Conservation (phyloP, 2,888 invertebrate species). For the Rhorus exstirpatorius region DNA sequence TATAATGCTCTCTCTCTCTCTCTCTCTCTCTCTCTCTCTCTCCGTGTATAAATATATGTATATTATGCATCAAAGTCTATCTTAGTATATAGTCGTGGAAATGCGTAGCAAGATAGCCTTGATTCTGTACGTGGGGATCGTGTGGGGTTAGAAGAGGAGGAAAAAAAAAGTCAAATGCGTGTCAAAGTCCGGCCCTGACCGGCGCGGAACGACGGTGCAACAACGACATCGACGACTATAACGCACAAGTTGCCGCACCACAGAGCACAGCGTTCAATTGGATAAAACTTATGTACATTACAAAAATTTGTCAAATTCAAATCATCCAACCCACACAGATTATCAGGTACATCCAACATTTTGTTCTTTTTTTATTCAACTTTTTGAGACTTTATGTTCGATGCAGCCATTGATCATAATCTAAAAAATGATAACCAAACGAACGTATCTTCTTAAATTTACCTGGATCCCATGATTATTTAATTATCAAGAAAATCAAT, state of each 20-base stretch:
- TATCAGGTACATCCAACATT: no score
- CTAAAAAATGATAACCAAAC: no score
- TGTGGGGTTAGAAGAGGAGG: slow-evolving; percentile 27
- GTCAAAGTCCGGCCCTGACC: slow-evolving; percentile 81
- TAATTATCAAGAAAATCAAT: no score
- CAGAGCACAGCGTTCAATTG: slow-evolving; percentile 67
- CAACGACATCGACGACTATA: slow-evolving; percentile 40
- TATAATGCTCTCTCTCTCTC: neutral
- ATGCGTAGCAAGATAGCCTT: slow-evolving; percentile 52
- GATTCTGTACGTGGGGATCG: slow-evolving; percentile 48
- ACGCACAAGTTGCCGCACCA: slow-evolving; percentile 45
- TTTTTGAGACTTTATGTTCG: no score
- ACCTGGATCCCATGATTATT: no score
- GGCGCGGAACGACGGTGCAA: slow-evolving; percentile 69
- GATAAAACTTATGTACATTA: slow-evolving; percentile 11
- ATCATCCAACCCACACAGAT: no score
- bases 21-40: no score
- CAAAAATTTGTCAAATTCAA: no score
- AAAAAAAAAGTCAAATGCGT: slow-evolving; percentile 72
- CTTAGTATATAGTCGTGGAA: slow-evolving; percentile 50
- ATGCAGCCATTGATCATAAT: no score
- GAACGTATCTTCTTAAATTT: no score
- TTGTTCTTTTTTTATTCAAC: no score
- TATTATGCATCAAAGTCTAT: slow-evolving; percentile 5
- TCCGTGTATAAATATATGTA: neutral